Evolutionary conservation across 2,797 vertebrate species (phyloP), one percentile per base, ranked within the genome.

Genomic region (Acanthurus tractus): DNA sequence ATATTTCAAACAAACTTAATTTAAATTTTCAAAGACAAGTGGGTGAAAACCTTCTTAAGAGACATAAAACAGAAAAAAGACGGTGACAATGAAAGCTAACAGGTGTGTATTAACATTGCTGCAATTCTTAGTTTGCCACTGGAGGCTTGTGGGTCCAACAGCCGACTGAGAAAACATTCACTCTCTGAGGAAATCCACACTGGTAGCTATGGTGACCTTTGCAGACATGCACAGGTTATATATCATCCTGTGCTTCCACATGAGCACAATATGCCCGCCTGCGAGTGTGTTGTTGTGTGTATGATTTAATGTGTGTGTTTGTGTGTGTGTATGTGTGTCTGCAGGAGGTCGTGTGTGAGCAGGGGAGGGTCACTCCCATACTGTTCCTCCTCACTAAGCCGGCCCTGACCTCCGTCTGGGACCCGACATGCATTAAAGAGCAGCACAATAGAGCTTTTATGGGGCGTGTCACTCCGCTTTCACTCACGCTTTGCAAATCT

Each of bases 381-480:
- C 79, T 45, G 83, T 58, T 80, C 72, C 70, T 76, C 79, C 62
- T 45, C 57, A 15, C 72, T 82, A 81, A 86, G 76, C 85, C 2
- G 8, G n/a, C 65, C 42, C 63, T 66, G 85, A 82, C 85, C 79
- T 70, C 83, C 29, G 76, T 67, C 53, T 71, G 66, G 77, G 78
- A 77, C 74, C 82, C 62, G 23, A 68, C 75, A 57, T 71, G 83
- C 85, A 69, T 67, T 82, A 70, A 76, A 83, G 50, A 80, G 63
- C 23, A 63, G 48, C 73, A 89, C 91, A 90, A 90, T 72, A 11
- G 85, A 74, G 78, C 78, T 81, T 90, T 89, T 81, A 90, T 76
- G 70, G 84, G 82, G 67, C 56, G 78, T 75, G 82, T 83, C 82
- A 74, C 70, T 78, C 59, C 10, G 8, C 76, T 81, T 68, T 78